Evolutionary conservation across 1,140 invertebrate species (phyloP).

Genomic region (Daktulosphaira vitifoliae): DNA sequence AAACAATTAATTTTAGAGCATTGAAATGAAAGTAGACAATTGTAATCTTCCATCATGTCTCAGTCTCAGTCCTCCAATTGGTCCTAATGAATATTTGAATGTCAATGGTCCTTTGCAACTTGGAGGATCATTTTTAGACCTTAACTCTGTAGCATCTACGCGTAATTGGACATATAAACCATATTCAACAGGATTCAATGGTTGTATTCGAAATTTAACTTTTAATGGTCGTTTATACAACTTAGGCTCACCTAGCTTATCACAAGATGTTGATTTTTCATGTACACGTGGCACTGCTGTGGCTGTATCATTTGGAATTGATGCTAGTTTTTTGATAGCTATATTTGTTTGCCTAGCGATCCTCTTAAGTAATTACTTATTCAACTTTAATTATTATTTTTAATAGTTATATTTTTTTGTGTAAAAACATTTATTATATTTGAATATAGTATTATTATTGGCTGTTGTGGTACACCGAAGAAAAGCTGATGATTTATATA

Average conservation of each 20-base stretch:
- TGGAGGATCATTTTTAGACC: conserved; percentile 63
- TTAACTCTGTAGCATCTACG: conserved; percentile 49
- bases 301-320: conserved; percentile 68
- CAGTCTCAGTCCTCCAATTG: conserved; percentile 57
- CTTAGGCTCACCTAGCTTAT: conserved; percentile 59
- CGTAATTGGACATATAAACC: conserved; percentile 56
- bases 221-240: conserved; percentile 71
- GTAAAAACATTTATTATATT: conserved; percentile 37
- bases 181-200: conserved; percentile 58
- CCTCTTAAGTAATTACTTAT: conserved; percentile 57
- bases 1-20: conserved; percentile 44
- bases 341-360: conserved; percentile 70
- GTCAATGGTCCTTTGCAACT: conserved; percentile 81
- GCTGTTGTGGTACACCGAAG: conserved; percentile 77
- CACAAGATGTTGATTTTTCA: conserved; percentile 54
- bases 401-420: conserved; percentile 16
- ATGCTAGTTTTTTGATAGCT: conserved; percentile 74
- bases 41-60: conserved; percentile 63
- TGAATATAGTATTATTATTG: conserved; percentile 65
- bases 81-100: conserved; percentile 68
- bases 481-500: conserved; percentile 75
- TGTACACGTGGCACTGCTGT: conserved; percentile 60
- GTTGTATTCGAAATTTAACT: conserved; percentile 78
- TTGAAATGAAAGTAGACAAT: conserved; percentile 68
- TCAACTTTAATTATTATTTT: no score